Conservation (phyloP, 2,113 vertebrate species). For the Ginglymostoma cirratum region DNA sequence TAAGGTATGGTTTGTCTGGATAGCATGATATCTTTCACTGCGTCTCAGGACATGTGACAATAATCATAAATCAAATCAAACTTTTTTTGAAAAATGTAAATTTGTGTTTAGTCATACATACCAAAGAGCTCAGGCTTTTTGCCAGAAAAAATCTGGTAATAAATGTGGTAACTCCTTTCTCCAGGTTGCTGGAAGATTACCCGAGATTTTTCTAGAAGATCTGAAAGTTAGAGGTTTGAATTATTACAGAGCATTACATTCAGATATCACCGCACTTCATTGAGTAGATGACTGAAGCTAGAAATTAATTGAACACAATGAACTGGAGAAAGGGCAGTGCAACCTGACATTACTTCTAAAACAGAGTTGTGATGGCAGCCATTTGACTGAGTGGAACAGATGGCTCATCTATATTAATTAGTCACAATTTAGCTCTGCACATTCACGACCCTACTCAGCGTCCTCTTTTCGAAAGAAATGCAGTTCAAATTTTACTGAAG, state of each 20-base stretch:
- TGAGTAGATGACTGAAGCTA: too few relatives aligned
- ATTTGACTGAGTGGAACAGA: neutral
- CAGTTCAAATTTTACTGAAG: neutral
- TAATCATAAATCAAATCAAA: neutral
- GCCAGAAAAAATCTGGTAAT: conserved; percentile 60
- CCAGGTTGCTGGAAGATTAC: conserved; percentile 81
- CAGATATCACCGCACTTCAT: neutral
- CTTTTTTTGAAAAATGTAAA: neutral
- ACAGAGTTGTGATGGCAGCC: neutral
- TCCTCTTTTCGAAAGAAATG: too few relatives aligned
- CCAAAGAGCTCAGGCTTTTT: conserved; percentile 87
- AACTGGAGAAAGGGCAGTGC: neutral
- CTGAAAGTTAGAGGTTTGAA: conserved; percentile 49
- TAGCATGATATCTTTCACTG: too few relatives aligned
- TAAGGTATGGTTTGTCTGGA: too few relatives aligned
- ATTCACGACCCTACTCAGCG: too few relatives aligned
- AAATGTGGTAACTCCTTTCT: conserved; percentile 81
- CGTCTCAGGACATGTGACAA: too few relatives aligned
- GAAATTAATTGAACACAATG: neutral
- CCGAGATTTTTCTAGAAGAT: conserved; percentile 90
- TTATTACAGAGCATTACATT: neutral
- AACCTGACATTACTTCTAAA: neutral
- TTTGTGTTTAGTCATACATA: conserved; percentile 47
- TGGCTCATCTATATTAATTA: neutral
- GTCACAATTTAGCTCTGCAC: neutral